Evolutionary conservation across 2,113 vertebrate species (phyloP), one percentile per base, ranked within the genome.

Genomic region (Diphyllodes magnificus): DNA sequence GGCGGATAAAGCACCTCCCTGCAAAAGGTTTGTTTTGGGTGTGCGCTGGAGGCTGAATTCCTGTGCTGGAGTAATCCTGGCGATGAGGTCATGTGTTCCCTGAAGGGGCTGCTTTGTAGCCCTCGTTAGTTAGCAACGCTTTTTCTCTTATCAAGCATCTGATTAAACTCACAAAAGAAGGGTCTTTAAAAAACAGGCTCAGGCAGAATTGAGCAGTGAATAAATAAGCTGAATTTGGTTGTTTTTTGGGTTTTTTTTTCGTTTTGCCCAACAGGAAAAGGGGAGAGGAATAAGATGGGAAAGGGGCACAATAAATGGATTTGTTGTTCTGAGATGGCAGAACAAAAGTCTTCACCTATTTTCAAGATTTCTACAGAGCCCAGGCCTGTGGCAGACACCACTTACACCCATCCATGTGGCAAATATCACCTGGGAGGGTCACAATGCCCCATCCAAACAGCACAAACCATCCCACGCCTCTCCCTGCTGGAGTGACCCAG

Each of bases 51-150:
- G 92, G 92, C 90, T 96, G 95, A 88, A 96, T 92, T 95, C 60
- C 76, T 88, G 88, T 21, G 90, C 82, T 69, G 45, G 80, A 96
- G 86, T 57, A 92, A 94, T 95, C 80, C 94, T 53, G 86, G 21
- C 51, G 66, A 92, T 97, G 96, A 97, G 93, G 90, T 96, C 95
- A 97, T 97, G 86, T 68, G 92, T 6, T 60, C 80, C 54, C 94
- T 97, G 88, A 96, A 96, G 94, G 92, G 82, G 82, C 68, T 91
- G 87, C 95, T 96, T 96, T 97, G 96, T 96, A 23, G 28, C 80
- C 65, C 0, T 4, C 5, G 83, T 89, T 93, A 93, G 95, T 95
- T 97, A 97, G 96, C 96, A 96, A 94, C n/a, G 49, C 90, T 94
- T 78, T 69, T 90, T 75, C 88, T 90, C 71, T 96, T 96, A 96